A percentile compares a stretch with the other conserved stretches of the same genome.
Conservation (phyloP, 2,797 vertebrate species). For the Hemitrygon akajei region DNA sequence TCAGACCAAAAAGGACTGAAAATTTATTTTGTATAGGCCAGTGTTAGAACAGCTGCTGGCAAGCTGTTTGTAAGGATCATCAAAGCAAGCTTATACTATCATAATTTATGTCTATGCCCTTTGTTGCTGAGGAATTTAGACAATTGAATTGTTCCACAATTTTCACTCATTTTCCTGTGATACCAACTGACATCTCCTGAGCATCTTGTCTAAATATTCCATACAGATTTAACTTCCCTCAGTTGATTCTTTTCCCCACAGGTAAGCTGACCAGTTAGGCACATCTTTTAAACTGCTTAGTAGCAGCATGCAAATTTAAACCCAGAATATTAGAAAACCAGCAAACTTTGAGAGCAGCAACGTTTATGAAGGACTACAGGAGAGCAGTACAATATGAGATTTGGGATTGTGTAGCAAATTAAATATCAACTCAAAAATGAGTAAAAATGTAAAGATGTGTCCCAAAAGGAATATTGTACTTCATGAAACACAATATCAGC, state of each 20-base stretch:
- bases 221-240: not conserved
- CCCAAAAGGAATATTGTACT: not conserved
- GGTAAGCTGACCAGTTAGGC: not conserved
- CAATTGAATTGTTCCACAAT: not conserved
- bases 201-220: not conserved
- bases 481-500: not conserved
- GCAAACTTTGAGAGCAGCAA: not conserved
- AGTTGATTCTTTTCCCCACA: not conserved
- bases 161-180: not conserved
- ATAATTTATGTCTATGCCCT: not conserved
- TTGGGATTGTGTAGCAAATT: not conserved
- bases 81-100: not conserved
- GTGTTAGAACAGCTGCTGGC: not conserved
- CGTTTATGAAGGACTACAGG: not conserved
- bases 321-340: not conserved
- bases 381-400: not conserved
- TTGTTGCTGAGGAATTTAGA: not conserved
- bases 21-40: not conserved
- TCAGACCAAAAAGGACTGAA: not conserved
- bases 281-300: not conserved
- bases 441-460: not conserved
- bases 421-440: not conserved
- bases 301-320: not conserved
- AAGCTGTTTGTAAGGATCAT: no score
- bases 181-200: not conserved